Conservation (phyloP, 2,888 invertebrate genomes). For the Monochamus alternatus region DNA sequence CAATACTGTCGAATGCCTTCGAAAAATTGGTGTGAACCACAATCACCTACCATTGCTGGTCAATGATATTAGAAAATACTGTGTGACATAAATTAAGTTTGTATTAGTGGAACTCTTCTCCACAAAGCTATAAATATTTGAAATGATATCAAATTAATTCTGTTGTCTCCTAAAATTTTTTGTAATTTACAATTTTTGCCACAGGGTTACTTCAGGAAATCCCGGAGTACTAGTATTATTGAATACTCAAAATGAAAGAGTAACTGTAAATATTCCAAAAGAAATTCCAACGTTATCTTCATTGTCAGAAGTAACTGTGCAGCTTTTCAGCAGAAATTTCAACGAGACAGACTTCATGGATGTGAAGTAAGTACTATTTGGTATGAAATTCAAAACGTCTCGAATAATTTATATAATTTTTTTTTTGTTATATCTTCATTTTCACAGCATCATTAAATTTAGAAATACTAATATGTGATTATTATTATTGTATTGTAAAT, state of each 20-base stretch:
- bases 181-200: constrained; percentile 33
- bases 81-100: too few relatives aligned
- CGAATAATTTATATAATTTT: background rate
- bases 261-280: constrained; percentile 72
- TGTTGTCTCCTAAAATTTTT: background rate
- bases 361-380: constrained; percentile 67
- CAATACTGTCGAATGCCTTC: too few relatives aligned
- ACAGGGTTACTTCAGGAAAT: constrained; percentile 82
- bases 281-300: constrained; percentile 69
- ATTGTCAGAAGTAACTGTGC: constrained; percentile 77
- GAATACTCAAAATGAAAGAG: constrained; percentile 75
- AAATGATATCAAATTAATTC: background rate
- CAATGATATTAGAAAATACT: too few relatives aligned
- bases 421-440: background rate
- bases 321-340: constrained; percentile 74
- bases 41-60: too few relatives aligned
- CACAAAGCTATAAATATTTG: too few relatives aligned
- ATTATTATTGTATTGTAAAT: background rate
- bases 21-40: too few relatives aligned
- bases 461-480: too few relatives aligned
- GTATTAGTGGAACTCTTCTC: too few relatives aligned
- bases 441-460: too few relatives aligned
- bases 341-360: constrained; percentile 67
- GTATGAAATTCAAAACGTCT: background rate
- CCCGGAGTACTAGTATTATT: constrained; percentile 83